Conservation (phyloP, 2,888 invertebrate species). For the Biston stratarius region DNA sequence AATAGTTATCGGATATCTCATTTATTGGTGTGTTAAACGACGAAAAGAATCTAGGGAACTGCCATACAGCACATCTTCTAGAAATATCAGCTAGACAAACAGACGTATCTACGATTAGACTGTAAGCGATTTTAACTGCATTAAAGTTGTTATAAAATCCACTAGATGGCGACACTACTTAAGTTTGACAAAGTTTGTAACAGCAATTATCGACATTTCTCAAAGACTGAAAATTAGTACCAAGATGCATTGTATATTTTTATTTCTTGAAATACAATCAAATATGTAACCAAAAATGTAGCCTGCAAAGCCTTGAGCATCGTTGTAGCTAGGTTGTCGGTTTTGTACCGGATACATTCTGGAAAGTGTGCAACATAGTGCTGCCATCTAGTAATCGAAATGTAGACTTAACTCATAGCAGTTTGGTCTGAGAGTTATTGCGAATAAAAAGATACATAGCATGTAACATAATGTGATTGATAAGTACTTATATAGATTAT, state of each 20-base stretch:
- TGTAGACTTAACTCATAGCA: neutral
- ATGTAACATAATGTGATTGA: conserved; percentile 40
- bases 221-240: too few relatives aligned
- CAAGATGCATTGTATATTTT: too few relatives aligned
- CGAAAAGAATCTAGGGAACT: conserved; percentile 86
- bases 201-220: too few relatives aligned
- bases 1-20: conserved; percentile 82
- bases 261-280: too few relatives aligned
- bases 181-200: neutral
- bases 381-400: conserved; percentile 10
- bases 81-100: conserved; percentile 61
- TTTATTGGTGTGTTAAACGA: conserved; percentile 87
- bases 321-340: too few relatives aligned
- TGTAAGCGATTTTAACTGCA: too few relatives aligned
- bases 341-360: too few relatives aligned
- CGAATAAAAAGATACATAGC: neutral
- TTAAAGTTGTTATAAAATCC: neutral
- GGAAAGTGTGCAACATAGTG: too few relatives aligned
- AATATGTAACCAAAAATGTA: too few relatives aligned
- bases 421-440: neutral
- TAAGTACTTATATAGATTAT: conserved; percentile 33
- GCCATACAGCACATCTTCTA: conserved; percentile 76
- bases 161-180: neutral
- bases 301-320: too few relatives aligned
- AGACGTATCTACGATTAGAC: too few relatives aligned